A percentile compares a stretch with the other conserved stretches of the same genome.
phyloP scores from a whole-genome alignment of 2,113 vertebrate species.

The Crypturellus undulatus region DNA sequence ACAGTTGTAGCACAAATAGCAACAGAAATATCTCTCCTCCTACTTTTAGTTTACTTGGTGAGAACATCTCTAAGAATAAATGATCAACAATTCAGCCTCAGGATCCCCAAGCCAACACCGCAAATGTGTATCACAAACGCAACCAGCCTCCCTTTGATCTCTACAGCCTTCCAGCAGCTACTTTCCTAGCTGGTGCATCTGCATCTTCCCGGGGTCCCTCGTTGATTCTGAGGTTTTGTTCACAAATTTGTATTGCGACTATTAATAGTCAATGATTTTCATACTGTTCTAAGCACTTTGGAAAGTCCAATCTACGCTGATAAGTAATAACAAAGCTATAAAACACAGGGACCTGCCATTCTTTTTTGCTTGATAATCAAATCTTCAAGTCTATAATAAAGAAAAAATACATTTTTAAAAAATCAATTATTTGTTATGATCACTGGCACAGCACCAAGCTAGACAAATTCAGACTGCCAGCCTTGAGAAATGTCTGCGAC shows the following conservation, averaged over 20 bases:
- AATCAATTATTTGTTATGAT: neutral
- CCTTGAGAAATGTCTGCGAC: neutral
- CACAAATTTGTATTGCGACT: neutral
- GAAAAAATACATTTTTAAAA: neutral
- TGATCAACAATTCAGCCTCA: neutral
- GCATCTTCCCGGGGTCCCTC: rapidly evolving
- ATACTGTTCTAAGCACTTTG: neutral
- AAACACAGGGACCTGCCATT: neutral
- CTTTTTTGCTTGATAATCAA: neutral
- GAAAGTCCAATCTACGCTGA: neutral
- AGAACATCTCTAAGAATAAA: neutral
- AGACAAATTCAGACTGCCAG: neutral
- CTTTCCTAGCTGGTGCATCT: neutral
- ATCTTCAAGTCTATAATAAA: neutral
- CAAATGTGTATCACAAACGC: rapidly evolving
- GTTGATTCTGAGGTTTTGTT: neutral
- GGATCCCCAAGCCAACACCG: rapidly evolving
- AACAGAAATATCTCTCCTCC: neutral
- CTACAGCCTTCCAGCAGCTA: neutral
- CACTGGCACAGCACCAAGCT: neutral
- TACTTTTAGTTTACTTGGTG: neutral
- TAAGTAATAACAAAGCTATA: neutral
- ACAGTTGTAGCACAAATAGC: neutral
- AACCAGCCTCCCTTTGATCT: neutral
- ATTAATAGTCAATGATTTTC: neutral